These are phyloP conservation scores for Polydrusus pterygomalis DNA, from an alignment of 2,888 invertebrate genomes.

Conservation along the genomic window DNA sequence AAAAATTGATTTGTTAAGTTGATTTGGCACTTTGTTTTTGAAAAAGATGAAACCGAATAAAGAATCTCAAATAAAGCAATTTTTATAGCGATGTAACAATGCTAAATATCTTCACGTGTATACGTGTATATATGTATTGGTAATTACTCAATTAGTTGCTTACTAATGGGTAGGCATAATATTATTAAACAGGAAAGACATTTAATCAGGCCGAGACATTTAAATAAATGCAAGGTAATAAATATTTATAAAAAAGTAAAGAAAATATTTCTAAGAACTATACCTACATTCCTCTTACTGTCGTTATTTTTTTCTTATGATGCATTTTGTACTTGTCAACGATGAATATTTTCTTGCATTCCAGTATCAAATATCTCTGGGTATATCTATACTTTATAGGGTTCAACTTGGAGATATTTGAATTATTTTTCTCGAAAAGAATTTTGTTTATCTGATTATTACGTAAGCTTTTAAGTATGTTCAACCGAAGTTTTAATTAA, in stretches of 20 bases:
- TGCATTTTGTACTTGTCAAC: constrained; percentile 36
- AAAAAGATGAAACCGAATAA: too few species aligned
- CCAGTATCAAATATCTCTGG: constrained; percentile 27
- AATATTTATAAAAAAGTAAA: constrained; percentile 23
- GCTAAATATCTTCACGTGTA: too few species aligned
- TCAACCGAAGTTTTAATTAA: background rate
- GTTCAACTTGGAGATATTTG: constrained; percentile 9
- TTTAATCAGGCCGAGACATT: background rate
- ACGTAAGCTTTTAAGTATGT: background rate
- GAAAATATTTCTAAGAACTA: constrained; percentile 35
- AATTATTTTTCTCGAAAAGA: constrained; percentile 20
- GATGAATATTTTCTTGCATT: constrained; percentile 15
- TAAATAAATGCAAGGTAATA: background rate
- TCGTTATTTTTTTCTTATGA: constrained; percentile 19
- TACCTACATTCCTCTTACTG: constrained; percentile 21
- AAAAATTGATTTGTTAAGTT: too few species aligned
- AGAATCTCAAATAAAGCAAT: too few species aligned
- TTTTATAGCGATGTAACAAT: too few species aligned
- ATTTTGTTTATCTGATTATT: constrained; percentile 20
- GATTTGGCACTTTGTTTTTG: too few species aligned
- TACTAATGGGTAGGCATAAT: background rate
- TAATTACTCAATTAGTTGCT: too few species aligned
- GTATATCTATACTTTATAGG: constrained; percentile 22
- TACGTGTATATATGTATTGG: too few species aligned
- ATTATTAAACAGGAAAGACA: background rate